Conservation (phyloP, 2,797 vertebrate species). For the Dendrocincla tyrannina region DNA sequence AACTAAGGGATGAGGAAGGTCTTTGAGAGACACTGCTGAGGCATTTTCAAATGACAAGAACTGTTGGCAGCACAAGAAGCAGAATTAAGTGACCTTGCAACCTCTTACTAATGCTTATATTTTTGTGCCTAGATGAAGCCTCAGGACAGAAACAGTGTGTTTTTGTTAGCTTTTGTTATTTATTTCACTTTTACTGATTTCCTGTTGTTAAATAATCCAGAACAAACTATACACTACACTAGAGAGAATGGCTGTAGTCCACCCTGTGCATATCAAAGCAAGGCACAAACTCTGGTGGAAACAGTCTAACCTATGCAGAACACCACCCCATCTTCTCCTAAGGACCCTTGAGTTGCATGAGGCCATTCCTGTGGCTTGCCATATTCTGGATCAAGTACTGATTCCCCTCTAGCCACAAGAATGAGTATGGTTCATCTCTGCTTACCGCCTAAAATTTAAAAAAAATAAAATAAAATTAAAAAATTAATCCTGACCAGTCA, state of each 20-base stretch:
- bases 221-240: background rate
- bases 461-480: background rate
- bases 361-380: background rate
- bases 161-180: background rate
- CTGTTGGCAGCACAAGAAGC: background rate
- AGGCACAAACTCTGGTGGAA: background rate
- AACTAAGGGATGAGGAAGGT: background rate
- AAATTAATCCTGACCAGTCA: background rate
- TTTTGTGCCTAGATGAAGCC: background rate
- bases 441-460: background rate
- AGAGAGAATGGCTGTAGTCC: background rate
- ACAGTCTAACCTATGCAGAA: background rate
- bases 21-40: background rate
- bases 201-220: background rate
- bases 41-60: background rate
- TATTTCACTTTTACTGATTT: background rate
- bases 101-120: background rate
- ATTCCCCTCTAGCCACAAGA: background rate
- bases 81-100: background rate
- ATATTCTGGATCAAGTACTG: background rate
- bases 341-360: background rate
- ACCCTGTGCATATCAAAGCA: fast-evolving
- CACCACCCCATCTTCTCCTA: background rate
- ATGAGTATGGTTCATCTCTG: background rate
- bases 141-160: background rate